Evolutionary conservation across 2,888 invertebrate genomes (phyloP).

Genomic region (Xestoiulus laeticollis): DNA sequence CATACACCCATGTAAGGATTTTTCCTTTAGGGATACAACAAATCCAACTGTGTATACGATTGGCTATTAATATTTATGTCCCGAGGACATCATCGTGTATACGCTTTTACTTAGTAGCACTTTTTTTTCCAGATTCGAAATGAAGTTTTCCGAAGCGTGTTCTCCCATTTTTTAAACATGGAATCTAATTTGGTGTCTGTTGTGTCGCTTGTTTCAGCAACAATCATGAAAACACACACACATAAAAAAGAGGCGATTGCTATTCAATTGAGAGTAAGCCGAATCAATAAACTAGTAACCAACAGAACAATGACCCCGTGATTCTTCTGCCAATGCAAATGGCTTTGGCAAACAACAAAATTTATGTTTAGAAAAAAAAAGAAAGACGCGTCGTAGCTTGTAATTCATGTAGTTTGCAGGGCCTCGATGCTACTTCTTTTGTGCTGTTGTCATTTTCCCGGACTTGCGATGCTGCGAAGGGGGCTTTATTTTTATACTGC

Average conservation of each 20-base stretch:
- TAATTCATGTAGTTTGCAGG: slow-evolving; percentile 17
- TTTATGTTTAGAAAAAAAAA: not conserved
- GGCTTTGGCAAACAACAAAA: not conserved
- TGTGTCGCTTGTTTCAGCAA: not conserved
- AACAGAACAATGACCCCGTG: not conserved
- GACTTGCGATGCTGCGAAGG: not conserved
- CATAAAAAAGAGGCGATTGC: not conserved
- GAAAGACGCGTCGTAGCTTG: not conserved
- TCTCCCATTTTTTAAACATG: not conserved
- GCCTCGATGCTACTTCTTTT: not conserved
- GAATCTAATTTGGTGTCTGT: not conserved
- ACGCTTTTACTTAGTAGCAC: not conserved
- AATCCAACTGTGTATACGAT: not conserved
- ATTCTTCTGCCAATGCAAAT: not conserved
- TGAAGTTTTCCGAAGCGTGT: not conserved
- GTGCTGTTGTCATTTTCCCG: slow-evolving; percentile 18
- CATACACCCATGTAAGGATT: too few species aligned
- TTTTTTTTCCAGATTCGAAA: not conserved
- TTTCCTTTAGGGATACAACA: not conserved
- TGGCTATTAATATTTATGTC: not conserved
- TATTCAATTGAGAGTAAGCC: not conserved
- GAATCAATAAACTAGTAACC: not conserved
- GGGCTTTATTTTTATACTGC: slow-evolving; percentile 32
- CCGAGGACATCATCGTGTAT: not conserved
- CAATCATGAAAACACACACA: not conserved